Evolutionary conservation across 1,140 invertebrate genomes (phyloP), one percentile per base, ranked within the genome.

Genomic region (Drosophila suzukii): DNA sequence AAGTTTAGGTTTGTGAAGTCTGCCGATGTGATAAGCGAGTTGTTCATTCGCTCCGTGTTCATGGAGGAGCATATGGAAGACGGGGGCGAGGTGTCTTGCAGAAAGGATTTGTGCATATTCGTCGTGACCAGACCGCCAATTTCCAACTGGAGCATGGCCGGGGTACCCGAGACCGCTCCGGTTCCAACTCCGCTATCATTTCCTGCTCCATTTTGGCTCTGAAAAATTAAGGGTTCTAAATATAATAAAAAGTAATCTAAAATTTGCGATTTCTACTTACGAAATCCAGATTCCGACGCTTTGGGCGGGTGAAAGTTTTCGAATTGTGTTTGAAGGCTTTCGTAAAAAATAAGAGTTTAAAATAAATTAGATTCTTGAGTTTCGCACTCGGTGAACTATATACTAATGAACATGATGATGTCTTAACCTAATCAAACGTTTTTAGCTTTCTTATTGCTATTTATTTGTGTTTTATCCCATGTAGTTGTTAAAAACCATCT

Each of bases 1-100:
- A 92, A 92, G 47, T 89, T 91, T 20, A 92, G 66, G 70, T 92
- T 92, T 8, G 85, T 90, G 27, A 92, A 92, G 57, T 92, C 91
- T 5, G 90, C 89, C 11, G 91, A 92, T n/a, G 81, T 92, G n/a
- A 92, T 91, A 0, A 92, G 61, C 2, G 91, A 92, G 47, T 80
- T 92, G 58, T 91, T 91, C 91, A 92, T 92, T 6, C 75, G 65
- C 32, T 91, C 90, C 51, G 81, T 80, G 43, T 82, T 91, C 71
- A 92, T 90, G 11, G 91, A 92, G 36, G 86, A 88, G 65, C 82
- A 92, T 24, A 91, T 90, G n/a, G 88, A 91, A 10, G 91, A 90
- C 30, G 91, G 91, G n/a, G 91, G 91, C 20, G 91, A 92, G 0
- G 88, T 91, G 62, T 92, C 91, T 60, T 92, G 90, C 15, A 92